Evolutionary conservation across 1,140 invertebrate genomes (phyloP).

Genomic region (Coenobita brevimanus): DNA sequence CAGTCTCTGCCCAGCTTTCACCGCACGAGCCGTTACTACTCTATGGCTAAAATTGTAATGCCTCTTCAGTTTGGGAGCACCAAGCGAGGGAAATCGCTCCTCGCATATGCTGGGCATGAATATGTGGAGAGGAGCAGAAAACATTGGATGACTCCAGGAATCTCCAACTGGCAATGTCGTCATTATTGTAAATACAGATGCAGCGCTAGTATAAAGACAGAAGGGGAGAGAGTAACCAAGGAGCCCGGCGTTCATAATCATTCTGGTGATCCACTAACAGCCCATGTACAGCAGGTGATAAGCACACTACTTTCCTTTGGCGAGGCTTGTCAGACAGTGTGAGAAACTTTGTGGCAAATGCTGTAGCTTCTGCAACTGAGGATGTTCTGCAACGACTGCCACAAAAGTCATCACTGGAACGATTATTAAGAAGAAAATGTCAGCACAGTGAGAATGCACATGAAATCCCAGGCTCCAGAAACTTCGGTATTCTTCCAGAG

Average conservation of each 20-base stretch:
- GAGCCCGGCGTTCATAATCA: not conserved
- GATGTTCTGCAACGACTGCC: too few species aligned
- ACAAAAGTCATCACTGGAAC: too few species aligned
- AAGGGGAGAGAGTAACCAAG: conserved; percentile 21
- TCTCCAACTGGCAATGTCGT: not conserved
- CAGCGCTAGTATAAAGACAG: not conserved
- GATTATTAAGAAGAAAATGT: conserved; percentile 4
- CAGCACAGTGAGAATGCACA: not conserved
- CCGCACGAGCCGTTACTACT: too few species aligned
- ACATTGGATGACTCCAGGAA: conserved; percentile 9
- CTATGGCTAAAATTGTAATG: too few species aligned
- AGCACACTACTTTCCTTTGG: not conserved
- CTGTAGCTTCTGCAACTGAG: not conserved
- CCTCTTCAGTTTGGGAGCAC: too few species aligned
- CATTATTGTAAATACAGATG: not conserved
- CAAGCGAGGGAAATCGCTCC: too few species aligned
- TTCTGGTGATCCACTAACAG: conserved; percentile 2
- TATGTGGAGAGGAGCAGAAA: conserved; percentile 19
- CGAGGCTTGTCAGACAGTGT: not conserved
- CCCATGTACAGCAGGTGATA: not conserved
- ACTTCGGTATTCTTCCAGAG: conserved; percentile 9
- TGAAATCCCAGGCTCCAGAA: conserved; percentile 4
- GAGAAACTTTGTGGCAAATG: not conserved
- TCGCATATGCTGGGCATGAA: too few species aligned
- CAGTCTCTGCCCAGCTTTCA: too few species aligned